Evolutionary conservation across 2,113 vertebrate genomes (phyloP), one percentile per base, ranked within the genome.

Genomic region (Hypocryptadius cinnamomeus): DNA sequence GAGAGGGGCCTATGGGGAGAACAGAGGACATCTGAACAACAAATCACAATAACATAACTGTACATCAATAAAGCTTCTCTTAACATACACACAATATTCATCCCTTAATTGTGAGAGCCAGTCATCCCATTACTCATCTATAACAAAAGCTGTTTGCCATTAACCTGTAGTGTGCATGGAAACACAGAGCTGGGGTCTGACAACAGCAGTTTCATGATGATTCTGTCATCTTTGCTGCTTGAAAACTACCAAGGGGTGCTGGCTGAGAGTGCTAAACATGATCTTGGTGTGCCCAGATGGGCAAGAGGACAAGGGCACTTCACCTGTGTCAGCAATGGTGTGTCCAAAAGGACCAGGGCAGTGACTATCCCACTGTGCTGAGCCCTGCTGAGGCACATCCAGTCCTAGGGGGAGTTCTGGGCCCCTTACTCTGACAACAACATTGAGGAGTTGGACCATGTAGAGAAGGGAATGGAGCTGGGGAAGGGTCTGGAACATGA

Each of bases 121-220:
- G 21, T 56, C 31, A 56, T 56, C 53, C 19, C 31, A 33, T 33
- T 56, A 56, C 53, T 56, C 53, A 56, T 22, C 53, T 11, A 11
- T 39, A 39, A 39, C 19, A n/a, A 61, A 83, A 66, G 5, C 12
- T 30, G 16, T 33, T 66, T 51, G 25, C 18, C 21, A 6, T 42
- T 51, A 22, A 7, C 31, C 33, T 39, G 40, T 45, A 53, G 13
- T 6, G 2, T 9, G 35, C 20, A 1, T 37, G 48, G 73, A 68
- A 87, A 51, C 3, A 11, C 27, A 17, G 47, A 56, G 30, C 27
- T 51, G 42, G 47, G 24, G 8, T 35, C 51, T 24, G 42, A 37
- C 30, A 37, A 10, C n/a, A 44, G 59, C 16, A 23, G 37, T 35
- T 81, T 51, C 0, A 0, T 44, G 42, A 42, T 1, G 15, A 47